These are phyloP conservation scores for Cryptophagus acutangulus DNA, from an alignment of 2,888 invertebrate genomes.

Conservation along the genomic window DNA sequence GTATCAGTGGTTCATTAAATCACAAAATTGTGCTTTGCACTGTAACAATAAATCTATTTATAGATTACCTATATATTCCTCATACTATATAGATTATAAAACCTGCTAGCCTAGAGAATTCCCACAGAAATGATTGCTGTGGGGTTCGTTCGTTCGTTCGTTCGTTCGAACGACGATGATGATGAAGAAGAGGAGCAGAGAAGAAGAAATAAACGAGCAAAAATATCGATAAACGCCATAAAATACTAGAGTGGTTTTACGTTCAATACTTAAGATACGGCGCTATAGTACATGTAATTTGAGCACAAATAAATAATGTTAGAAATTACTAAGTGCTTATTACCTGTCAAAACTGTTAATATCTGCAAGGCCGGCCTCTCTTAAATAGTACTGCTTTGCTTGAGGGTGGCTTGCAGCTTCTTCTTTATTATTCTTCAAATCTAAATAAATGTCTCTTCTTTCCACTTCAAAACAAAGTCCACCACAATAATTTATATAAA, in stretches of 20 bases:
- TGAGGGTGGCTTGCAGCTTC: constrained; percentile 25
- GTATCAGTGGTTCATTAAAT: no score
- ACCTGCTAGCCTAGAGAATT: constrained; percentile 8
- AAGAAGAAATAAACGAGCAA: constrained; percentile 1
- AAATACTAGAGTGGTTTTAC: constrained; percentile 12
- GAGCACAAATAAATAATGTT: constrained; percentile 36
- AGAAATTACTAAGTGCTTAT: constrained; percentile 36
- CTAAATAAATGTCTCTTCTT: no score
- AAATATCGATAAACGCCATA: constrained; percentile 16
- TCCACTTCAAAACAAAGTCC: no score
- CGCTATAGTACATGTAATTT: constrained; percentile 29
- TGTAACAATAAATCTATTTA: constrained; percentile 3
- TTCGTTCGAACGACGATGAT: constrained; percentile 1
- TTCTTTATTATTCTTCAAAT: no score
- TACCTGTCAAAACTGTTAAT: constrained; percentile 39
- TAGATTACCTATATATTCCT: constrained; percentile 4
- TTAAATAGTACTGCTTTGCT: constrained; percentile 28
- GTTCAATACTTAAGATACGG: constrained; percentile 17
- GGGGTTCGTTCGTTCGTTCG: no score
- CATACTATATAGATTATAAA: constrained; percentile 2
- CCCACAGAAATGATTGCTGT: constrained; percentile 4
- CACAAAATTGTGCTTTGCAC: not conserved
- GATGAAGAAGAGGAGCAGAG: constrained; percentile 4
- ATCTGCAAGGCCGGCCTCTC: constrained; percentile 32
- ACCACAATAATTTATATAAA: no score